phyloP scores from a whole-genome alignment of 2,113 vertebrate genomes.

The Psephotus haematonotus region DNA sequence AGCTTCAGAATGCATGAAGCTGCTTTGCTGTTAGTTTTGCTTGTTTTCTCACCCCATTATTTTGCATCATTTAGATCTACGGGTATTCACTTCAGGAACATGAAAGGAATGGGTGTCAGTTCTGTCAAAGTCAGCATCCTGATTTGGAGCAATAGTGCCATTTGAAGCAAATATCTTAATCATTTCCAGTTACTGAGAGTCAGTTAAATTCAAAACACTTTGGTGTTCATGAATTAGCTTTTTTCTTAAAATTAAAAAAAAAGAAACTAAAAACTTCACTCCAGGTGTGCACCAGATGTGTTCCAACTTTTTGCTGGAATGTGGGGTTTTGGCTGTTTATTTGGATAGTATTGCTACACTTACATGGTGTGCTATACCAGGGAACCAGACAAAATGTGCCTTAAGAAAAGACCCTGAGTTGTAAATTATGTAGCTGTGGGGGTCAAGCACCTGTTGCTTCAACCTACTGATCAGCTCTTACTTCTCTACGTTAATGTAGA shows the following conservation, averaged over 20 bases:
- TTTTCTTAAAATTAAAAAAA: background rate
- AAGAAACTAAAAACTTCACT: background rate
- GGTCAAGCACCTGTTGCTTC: background rate
- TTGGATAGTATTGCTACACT: background rate
- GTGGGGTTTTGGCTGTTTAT: background rate
- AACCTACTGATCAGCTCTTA: background rate
- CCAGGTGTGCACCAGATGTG: constrained; percentile 13
- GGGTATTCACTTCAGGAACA: background rate
- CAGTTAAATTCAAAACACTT: background rate
- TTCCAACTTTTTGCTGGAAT: background rate
- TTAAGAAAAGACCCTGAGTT: background rate
- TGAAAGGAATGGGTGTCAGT: background rate
- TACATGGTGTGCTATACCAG: background rate
- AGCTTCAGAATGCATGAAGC: background rate
- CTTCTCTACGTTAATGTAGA: background rate
- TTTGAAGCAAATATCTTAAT: background rate
- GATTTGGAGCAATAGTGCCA: background rate
- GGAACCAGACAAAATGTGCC: background rate
- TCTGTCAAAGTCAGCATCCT: background rate
- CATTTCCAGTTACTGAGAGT: background rate
- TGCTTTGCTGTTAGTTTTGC: background rate
- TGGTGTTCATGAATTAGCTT: background rate
- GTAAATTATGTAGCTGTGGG: background rate
- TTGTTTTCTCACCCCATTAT: background rate
- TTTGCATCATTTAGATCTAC: background rate